phyloP scores from a whole-genome alignment of 2,113 vertebrate genomes.

The Calyptommatus sinebrachiatus region DNA sequence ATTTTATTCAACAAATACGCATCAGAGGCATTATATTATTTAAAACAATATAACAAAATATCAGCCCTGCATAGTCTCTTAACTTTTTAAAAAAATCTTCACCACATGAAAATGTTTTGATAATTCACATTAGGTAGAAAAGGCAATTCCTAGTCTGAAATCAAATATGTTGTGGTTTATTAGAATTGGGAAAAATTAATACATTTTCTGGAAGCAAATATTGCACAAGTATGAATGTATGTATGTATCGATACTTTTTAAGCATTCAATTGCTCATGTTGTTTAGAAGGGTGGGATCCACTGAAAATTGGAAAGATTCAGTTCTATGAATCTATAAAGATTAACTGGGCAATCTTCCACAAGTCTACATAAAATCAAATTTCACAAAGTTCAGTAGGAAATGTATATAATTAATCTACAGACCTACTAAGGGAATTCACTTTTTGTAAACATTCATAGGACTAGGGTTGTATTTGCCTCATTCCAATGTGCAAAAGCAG shows the following conservation, averaged over 20 bases:
- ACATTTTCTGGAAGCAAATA: background rate
- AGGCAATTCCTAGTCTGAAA: background rate
- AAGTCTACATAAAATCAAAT: background rate
- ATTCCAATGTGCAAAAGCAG: background rate
- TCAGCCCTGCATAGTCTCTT: background rate
- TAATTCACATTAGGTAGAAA: background rate
- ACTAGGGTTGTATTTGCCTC: background rate
- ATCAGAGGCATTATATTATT: background rate
- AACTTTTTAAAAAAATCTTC: slow-evolving; percentile 17
- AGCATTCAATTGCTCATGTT: background rate
- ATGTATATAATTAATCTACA: background rate
- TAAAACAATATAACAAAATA: slow-evolving; percentile 43
- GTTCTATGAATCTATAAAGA: background rate
- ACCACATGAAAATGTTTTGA: slow-evolving; percentile 14
- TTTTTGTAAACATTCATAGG: background rate
- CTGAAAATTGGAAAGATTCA: background rate
- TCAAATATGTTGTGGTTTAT: too few relatives aligned
- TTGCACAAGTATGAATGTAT: background rate
- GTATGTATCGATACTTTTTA: slow-evolving; percentile 12
- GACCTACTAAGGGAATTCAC: background rate
- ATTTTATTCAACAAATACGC: slow-evolving; percentile 38
- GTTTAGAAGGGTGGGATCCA: background rate
- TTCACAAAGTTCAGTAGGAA: background rate
- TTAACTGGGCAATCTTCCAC: background rate
- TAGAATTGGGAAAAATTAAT: background rate